These are phyloP conservation scores for Coelopa pilipes DNA, from an alignment of 2,888 invertebrate genomes.

Conservation along the genomic window DNA sequence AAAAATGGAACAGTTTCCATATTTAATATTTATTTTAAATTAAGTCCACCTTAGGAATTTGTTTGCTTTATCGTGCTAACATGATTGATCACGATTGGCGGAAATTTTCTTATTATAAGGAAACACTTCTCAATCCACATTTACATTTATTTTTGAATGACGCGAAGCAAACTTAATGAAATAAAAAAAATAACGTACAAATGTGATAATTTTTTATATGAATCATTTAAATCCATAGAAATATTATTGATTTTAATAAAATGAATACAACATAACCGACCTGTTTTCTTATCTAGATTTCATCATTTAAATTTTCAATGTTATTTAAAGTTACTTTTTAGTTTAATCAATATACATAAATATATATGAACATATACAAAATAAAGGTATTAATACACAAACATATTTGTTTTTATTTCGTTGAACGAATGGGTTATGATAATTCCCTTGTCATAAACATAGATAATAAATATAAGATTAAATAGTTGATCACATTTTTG, in stretches of 20 bases:
- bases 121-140: conserved; percentile 11
- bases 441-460: too few species aligned
- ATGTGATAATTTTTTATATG: conserved; percentile 35
- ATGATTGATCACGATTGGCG: not conserved
- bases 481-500: too few species aligned
- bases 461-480: too few species aligned
- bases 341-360: not conserved
- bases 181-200: conserved; percentile 17
- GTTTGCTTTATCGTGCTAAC: conserved; percentile 1
- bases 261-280: conserved; percentile 22
- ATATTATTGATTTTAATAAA: conserved; percentile 27
- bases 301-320: not conserved
- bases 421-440: not conserved
- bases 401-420: not conserved
- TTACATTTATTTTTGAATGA: conserved; percentile 12
- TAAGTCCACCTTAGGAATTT: conserved; percentile 11
- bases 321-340: conserved; percentile 3
- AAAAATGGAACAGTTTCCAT: conserved; percentile 15
- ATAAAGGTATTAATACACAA: conserved; percentile 12
- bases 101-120: not conserved
- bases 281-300: conserved; percentile 24
- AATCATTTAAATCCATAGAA: conserved; percentile 18
- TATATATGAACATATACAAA: not conserved
- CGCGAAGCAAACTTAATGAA: conserved; percentile 23
- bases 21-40: conserved; percentile 12